phyloP scores from a whole-genome alignment of 2,113 vertebrate species.

The Pyxicephalus adspersus region DNA sequence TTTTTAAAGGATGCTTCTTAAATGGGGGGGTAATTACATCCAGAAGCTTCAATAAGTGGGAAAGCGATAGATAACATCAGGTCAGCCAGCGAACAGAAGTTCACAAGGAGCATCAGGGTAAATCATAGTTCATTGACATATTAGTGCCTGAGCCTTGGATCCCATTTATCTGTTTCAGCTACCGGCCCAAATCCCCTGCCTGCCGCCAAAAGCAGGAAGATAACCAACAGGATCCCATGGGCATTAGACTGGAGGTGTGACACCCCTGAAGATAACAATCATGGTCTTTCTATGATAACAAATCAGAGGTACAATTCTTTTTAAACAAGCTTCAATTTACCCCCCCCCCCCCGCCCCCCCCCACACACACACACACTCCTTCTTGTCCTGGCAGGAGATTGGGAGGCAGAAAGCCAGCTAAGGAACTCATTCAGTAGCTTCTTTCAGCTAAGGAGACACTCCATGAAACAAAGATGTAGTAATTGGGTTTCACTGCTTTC shows the following conservation, averaged over 20 bases:
- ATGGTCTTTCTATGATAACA: conserved; percentile 43
- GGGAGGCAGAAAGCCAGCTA: conserved; percentile 30
- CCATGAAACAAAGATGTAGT: conserved; percentile 56
- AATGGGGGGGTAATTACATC: conserved; percentile 71
- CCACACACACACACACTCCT: no score
- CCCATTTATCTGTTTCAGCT: conserved; percentile 57
- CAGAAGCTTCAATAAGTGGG: conserved; percentile 68
- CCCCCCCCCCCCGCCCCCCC: neutral
- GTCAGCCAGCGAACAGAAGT: conserved; percentile 67
- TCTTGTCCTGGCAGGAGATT: conserved; percentile 13
- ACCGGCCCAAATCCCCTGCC: conserved; percentile 10
- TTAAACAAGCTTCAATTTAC: conserved; percentile 48
- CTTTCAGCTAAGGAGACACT: conserved; percentile 45
- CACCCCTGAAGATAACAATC: conserved; percentile 49
- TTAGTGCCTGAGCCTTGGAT: conserved; percentile 57
- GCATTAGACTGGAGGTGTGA: conserved; percentile 24
- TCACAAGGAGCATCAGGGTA: conserved; percentile 63
- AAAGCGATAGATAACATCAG: conserved; percentile 73
- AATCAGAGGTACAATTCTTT: conserved; percentile 31
- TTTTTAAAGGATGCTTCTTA: conserved; percentile 67
- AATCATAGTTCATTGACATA: conserved; percentile 63
- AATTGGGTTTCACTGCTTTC: conserved; percentile 56
- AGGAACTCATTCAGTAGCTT: conserved; percentile 10
- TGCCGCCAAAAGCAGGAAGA: conserved; percentile 18
- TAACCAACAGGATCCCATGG: conserved; percentile 25